These are phyloP conservation scores for Candidula unifasciata DNA, from an alignment of 2,888 invertebrate species.

Conservation along the genomic window DNA sequence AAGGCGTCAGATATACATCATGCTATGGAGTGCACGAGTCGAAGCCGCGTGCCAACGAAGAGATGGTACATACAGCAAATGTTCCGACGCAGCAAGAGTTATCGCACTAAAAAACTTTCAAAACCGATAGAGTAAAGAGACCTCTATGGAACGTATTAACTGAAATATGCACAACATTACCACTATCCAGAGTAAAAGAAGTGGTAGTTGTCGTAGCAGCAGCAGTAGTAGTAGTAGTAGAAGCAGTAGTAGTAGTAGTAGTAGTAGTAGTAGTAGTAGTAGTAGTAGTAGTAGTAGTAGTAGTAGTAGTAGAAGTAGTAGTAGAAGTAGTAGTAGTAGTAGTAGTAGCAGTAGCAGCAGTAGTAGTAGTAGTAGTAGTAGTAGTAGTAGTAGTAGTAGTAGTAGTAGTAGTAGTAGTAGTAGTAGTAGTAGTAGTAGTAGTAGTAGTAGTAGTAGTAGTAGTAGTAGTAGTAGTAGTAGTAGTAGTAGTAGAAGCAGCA, in stretches of 20 bases:
- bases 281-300: neutral
- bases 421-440: no score
- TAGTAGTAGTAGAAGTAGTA: neutral
- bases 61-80: no score
- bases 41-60: no score
- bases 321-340: neutral
- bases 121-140: no score
- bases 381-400: neutral
- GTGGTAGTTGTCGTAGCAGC: neutral
- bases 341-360: neutral
- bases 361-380: neutral
- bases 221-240: neutral
- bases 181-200: no score
- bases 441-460: constrained; percentile 8
- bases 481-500: neutral
- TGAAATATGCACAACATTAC: no score
- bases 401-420: constrained; percentile 17
- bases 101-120: no score
- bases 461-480: neutral
- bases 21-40: no score
- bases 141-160: no score
- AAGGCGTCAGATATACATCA: no score
- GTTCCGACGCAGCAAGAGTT: no score
- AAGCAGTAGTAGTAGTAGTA: neutral
- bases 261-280: neutral